Evolutionary conservation across 1,140 invertebrate species (phyloP), one percentile per base, ranked within the genome.

Genomic region (Zaprionus davidi): DNA sequence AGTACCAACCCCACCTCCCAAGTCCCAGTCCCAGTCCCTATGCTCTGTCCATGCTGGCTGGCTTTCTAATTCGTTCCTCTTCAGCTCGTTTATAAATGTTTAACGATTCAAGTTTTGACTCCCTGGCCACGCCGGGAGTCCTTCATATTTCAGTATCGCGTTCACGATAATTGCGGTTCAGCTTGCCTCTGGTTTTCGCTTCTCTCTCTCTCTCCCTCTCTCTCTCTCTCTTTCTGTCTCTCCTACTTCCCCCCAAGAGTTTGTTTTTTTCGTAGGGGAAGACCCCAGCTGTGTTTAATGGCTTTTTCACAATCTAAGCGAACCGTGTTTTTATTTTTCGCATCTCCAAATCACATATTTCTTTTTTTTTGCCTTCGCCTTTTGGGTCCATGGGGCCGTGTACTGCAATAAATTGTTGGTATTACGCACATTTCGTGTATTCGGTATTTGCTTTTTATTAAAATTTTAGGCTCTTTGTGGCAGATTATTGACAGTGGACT

Each of bases 81-180:
- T 71, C 56, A 65, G 76, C 71, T 80, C 77, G 67, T 75, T 83
- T 87, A 87, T 83, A 87, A 87, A 87, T 87, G 88, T 88, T 88
- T 81, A 81, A 86, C 76, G 79, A 68, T 87, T 77, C 76, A 79
- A 82, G 83, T 86, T 86, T 86, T 73, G 64, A 17, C 75, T 66
- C 59, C 46, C 63, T 71, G 26, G 60, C 46, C 34, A 49, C 46
- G 66, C 28, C 38, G 67, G 66, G 34, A 41, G 57, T 62, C 41
- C 66, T 46, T 51, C 36, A 38, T 66, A 56, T 67, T 76, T 67
- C 44, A 64, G 74, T 78, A 81, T 74, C 74, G 83, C 83, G 83
- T 87, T 87, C 84, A 87, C 84, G 84, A 87, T 87, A 87, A 87
- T 87, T 87, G 84, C 84, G 84, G 83, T 87, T 75, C 79, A 73